These are phyloP conservation scores for Apodemia hepburni DNA, from an alignment of 2,888 invertebrate species.

Conservation along the genomic window DNA sequence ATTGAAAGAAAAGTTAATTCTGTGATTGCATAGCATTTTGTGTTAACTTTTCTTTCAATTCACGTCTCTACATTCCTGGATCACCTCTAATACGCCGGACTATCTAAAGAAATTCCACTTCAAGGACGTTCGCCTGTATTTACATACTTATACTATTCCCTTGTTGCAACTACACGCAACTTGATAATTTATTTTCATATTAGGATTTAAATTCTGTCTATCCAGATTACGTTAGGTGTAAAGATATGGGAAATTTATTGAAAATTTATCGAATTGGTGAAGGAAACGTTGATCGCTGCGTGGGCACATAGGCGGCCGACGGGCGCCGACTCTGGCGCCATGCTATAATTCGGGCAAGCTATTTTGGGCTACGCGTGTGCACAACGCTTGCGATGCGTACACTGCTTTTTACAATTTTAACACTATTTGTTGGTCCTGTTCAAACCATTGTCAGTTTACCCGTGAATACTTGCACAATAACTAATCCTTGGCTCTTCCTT, in stretches of 20 bases:
- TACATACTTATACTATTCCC: background rate
- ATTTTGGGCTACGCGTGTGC: constrained; percentile 75
- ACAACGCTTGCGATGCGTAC: constrained; percentile 58
- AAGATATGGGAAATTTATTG: constrained; percentile 23
- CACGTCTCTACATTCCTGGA: background rate
- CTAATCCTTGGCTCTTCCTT: background rate
- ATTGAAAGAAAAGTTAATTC: too few relatives aligned
- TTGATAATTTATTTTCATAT: constrained; percentile 1
- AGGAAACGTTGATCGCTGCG: constrained; percentile 31
- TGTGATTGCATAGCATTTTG: too few relatives aligned
- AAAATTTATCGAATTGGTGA: constrained; percentile 22
- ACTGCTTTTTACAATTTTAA: constrained; percentile 58
- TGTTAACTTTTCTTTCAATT: too few relatives aligned
- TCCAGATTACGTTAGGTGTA: constrained; percentile 14
- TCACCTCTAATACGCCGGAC: background rate
- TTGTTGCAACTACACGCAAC: too few relatives aligned
- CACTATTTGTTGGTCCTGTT: constrained; percentile 33
- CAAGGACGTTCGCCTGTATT: constrained; percentile 4
- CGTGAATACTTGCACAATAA: constrained; percentile 1
- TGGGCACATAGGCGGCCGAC: constrained; percentile 47
- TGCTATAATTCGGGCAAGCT: constrained; percentile 74
- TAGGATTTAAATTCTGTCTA: constrained; percentile 8
- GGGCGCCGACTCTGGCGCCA: constrained; percentile 70
- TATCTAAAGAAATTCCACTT: background rate
- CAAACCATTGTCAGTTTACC: constrained; percentile 21